A percentile compares a stretch with the other conserved stretches of the same genome.
These are phyloP conservation scores for Micromesistius poutassou DNA, from an alignment of 2,797 vertebrate species.

Conservation along the genomic window DNA sequence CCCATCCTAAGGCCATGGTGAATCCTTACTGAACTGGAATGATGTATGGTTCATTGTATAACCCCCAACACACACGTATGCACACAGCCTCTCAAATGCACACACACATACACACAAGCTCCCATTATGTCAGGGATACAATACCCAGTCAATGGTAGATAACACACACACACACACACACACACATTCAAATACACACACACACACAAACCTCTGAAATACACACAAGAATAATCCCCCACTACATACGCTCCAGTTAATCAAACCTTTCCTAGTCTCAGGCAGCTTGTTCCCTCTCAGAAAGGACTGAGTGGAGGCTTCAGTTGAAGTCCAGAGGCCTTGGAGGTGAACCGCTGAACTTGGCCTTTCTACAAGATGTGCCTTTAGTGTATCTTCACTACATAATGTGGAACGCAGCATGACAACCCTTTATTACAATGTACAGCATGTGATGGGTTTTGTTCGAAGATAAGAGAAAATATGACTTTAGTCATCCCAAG, in stretches of 20 bases:
- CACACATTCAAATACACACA: not conserved
- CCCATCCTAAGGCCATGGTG: constrained; percentile 2
- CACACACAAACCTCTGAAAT: not conserved
- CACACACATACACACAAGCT: not conserved
- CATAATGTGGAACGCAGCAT: too few relatives aligned
- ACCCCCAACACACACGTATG: not conserved
- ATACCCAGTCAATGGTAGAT: constrained; percentile 10
- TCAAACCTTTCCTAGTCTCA: constrained; percentile 18
- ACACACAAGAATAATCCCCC: constrained; percentile 5
- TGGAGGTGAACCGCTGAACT: too few relatives aligned
- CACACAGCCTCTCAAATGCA: too few relatives aligned
- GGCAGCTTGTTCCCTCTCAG: constrained; percentile 5
- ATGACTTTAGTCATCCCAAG: not conserved
- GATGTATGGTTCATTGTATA: constrained; percentile 4
- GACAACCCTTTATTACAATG: not conserved
- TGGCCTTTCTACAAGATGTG: too few relatives aligned
- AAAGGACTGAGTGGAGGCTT: not conserved
- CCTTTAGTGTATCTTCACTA: too few relatives aligned
- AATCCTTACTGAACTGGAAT: constrained; percentile 30
- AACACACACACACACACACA: constrained; percentile 1
- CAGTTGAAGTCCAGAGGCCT: not conserved
- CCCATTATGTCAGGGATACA: constrained; percentile 18
- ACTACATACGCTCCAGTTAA: constrained; percentile 20
- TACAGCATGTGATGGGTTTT: not conserved
- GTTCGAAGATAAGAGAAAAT: not conserved